Evolutionary conservation across 2,888 invertebrate species (phyloP).

Genomic region (Acanthopleura granulata): DNA sequence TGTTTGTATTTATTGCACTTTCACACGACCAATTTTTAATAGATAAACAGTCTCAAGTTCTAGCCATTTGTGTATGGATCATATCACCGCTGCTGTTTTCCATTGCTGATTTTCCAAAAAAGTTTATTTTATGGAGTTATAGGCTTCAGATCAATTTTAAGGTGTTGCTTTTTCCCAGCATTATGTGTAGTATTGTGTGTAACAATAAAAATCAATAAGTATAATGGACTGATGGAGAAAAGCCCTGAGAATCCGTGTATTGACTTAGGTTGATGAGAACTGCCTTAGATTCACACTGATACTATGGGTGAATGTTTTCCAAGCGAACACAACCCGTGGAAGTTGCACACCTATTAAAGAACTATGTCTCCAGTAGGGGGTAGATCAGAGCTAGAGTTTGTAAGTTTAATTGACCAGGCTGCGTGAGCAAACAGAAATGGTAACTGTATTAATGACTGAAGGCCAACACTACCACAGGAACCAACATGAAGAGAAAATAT

Average conservation of each 20-base stretch:
- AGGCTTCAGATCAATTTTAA: not conserved
- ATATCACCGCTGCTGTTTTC: not conserved
- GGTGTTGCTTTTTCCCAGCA: conserved; percentile 5
- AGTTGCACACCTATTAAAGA: not conserved
- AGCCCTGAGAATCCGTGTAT: not conserved
- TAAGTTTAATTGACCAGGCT: conserved; percentile 7
- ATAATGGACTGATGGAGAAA: conserved; percentile 2
- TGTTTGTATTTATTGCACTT: no score
- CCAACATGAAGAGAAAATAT: conserved; percentile 1
- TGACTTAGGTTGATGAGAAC: conserved; percentile 5
- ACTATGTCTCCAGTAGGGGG: not conserved
- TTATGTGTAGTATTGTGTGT: not conserved
- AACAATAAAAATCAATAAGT: not conserved
- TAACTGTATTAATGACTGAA: conserved; percentile 1
- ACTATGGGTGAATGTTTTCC: not conserved
- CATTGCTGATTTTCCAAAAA: not conserved
- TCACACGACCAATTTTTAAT: no score
- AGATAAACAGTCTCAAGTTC: no score
- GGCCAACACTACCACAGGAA: conserved; percentile 6
- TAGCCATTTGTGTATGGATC: not conserved
- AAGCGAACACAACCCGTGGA: not conserved
- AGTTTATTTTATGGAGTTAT: no score
- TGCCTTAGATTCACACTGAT: conserved; percentile 6
- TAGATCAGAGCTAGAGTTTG: conserved; percentile 7
- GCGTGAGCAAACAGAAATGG: not conserved